A percentile compares a stretch with the other conserved stretches of the same genome.
Evolutionary conservation across 2,113 vertebrate genomes (phyloP).

Genomic region (Pycnonotus jocosus): DNA sequence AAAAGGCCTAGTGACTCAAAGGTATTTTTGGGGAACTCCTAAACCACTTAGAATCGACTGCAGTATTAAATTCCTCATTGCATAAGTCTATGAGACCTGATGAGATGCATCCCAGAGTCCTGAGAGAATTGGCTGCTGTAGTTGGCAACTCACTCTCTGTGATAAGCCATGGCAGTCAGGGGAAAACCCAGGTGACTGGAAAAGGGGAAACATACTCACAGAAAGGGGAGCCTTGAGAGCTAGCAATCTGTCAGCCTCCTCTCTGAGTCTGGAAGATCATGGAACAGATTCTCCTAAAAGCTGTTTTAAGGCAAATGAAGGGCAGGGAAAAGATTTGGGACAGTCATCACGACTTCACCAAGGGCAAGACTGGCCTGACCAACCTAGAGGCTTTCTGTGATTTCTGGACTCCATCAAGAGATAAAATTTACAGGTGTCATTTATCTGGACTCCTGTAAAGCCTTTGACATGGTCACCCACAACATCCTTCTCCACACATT

Average conservation of each 20-base stretch:
- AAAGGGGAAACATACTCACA: neutral
- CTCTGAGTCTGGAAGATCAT: neutral
- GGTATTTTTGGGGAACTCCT: neutral
- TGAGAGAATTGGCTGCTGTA: neutral
- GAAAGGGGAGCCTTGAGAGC: neutral
- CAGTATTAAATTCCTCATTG: neutral
- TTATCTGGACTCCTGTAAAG: neutral
- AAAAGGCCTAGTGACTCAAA: neutral
- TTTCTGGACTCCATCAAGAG: too few species aligned
- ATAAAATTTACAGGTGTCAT: rapidly evolving
- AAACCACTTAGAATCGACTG: neutral
- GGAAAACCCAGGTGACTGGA: neutral
- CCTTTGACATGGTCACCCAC: rapidly evolving
- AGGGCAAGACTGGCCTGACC: neutral
- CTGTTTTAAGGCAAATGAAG: rapidly evolving
- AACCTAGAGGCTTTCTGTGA: rapidly evolving
- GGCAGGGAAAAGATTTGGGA: neutral
- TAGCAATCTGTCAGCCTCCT: neutral
- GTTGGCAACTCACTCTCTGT: neutral
- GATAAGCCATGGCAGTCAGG: neutral
- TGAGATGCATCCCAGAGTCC: neutral
- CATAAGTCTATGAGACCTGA: too few species aligned
- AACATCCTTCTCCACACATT: neutral
- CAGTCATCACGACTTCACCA: rapidly evolving
- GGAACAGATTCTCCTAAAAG: neutral